Evolutionary conservation across 2,888 invertebrate species (phyloP), one percentile per base, ranked within the genome.

Genomic region (Pegoplata infirma): DNA sequence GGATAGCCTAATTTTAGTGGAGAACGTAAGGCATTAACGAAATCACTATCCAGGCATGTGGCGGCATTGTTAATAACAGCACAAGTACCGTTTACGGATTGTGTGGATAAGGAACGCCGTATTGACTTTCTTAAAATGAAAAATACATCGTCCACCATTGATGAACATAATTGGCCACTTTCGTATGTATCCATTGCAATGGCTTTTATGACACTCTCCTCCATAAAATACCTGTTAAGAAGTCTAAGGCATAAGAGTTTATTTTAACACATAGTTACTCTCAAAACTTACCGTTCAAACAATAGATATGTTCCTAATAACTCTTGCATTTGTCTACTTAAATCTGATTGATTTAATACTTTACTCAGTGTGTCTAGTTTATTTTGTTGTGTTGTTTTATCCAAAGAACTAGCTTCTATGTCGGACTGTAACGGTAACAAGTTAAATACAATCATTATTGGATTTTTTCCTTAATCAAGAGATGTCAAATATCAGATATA

Each of bases 101-200:
- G 95, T 82, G 96, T 96, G 5, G 95, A 94, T 82, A 98, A 91
- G n/a, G 97, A 94, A 81, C 99, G 94, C 82, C 97, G 96, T 87
- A 98, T 95, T 84, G 98, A 97, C 90, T 99, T 99, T 84, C 97
- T 94, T 2, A 98, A 93, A 82, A 99, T 97, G 88, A 97, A 99
- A 90, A 99, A 99, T 0, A 98, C 95, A 89, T 99, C 99, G 88
- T 99, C 99, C 0, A 99, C 96, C 91, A 99, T 94, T 82, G 97
- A 98, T 2, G 98, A 97, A 0, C 94, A 94, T 82, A 94, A 92
- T 74, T 93, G 93, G 4, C 93, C 94, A n/a, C 91, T 90, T 82
- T 95, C 94, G 23, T 94, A 91, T 0, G 91, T 90, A 84, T 97
- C 96, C 91, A 97, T 91, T 72, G 93, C 92, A 61, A 97, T 92